phyloP scores from a whole-genome alignment of 2,888 invertebrate species.

The Sepiola atlantica region DNA sequence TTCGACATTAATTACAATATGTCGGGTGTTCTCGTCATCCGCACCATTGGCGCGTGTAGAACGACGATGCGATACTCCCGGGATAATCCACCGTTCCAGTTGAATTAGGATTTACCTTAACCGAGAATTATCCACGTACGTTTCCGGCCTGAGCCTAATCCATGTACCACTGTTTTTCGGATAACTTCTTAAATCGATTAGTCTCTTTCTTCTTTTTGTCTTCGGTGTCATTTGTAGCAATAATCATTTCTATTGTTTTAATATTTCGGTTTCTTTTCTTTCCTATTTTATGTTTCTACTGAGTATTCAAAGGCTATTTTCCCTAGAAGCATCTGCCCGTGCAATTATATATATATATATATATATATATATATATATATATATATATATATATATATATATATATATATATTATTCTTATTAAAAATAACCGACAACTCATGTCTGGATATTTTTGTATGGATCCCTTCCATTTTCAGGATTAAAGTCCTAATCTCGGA shows the following conservation, averaged over 20 bases:
- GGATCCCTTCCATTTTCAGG: too few relatives aligned
- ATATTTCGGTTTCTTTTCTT: background rate
- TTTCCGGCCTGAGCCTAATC: background rate
- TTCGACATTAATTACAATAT: constrained; percentile 13
- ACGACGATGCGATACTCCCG: background rate
- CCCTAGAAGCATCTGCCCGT: background rate
- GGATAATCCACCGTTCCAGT: constrained; percentile 12
- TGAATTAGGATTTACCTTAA: constrained; percentile 32
- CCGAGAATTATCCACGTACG: constrained; percentile 19
- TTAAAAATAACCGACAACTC: too few relatives aligned
- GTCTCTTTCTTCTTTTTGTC: background rate
- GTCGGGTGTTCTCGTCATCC: background rate
- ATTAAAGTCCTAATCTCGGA: too few relatives aligned
- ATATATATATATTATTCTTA: background rate
- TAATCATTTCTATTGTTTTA: background rate
- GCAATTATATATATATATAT: background rate
- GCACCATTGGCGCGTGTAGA: background rate
- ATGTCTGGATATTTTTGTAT: too few relatives aligned
- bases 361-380: background rate
- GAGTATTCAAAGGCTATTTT: background rate
- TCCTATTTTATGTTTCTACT: background rate
- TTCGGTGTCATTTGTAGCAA: background rate
- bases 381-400: background rate
- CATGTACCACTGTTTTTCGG: background rate
- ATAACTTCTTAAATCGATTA: constrained; percentile 15